These are phyloP conservation scores for silkworm (Bombyx mori) DNA, from an alignment of 1,140 invertebrate genomes.

Conservation along the genomic window ASM3026992v2 NC_085109.1:8001001-8001500, in stretches of 20 bases:
- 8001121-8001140: slow-evolving; percentile 38
- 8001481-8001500: slow-evolving; percentile 46
- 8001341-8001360: slow-evolving; percentile 64
- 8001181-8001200: slow-evolving; percentile 64
- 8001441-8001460: slow-evolving; percentile 59
- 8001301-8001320: slow-evolving; percentile 57
- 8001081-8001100: slow-evolving; percentile 44
- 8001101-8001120: slow-evolving; percentile 22
- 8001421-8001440: slow-evolving; percentile 64
- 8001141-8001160: slow-evolving; percentile 66
- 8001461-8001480: slow-evolving; percentile 44
- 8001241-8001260: slow-evolving; percentile 29
- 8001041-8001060: slow-evolving; percentile 16
- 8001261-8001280: slow-evolving; percentile 30
- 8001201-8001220: slow-evolving; percentile 43
- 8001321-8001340: slow-evolving; percentile 53
- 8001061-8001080: slow-evolving; percentile 14
- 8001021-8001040: slow-evolving; percentile 44
- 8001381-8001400: slow-evolving; percentile 39
- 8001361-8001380: slow-evolving; percentile 58
- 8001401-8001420: slow-evolving; percentile 64
- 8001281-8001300: slow-evolving; percentile 27
- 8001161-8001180: slow-evolving; percentile 69
- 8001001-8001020: slow-evolving; percentile 14
- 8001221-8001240: slow-evolving; percentile 36